Percentiles rank a stretch among this genome's conserved stretches.
These are phyloP conservation scores for Eurystomus gularis DNA, from an alignment of 2,113 vertebrate species.

Conservation along the genomic window DNA sequence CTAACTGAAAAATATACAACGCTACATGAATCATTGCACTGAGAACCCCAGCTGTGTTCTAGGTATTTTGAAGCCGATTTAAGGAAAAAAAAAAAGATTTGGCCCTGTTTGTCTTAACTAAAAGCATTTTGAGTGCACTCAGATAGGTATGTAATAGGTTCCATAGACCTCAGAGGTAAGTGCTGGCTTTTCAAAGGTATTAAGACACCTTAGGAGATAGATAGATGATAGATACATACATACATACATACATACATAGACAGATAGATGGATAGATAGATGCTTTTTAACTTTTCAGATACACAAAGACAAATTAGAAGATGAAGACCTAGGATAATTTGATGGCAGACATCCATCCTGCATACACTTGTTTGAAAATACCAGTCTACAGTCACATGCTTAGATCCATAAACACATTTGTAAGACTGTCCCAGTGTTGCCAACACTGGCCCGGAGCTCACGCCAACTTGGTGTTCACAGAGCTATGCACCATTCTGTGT, in stretches of 20 bases:
- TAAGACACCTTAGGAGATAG: neutral
- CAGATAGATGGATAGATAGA: neutral
- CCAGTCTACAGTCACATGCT: neutral
- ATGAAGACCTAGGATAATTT: neutral
- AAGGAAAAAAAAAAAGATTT: neutral
- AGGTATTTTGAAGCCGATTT: neutral
- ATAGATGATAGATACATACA: too few species aligned
- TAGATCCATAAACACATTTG: neutral
- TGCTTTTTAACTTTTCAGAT: neutral
- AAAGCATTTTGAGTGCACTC: neutral
- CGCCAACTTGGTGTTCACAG: neutral
- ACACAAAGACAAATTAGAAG: neutral
- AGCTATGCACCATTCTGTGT: neutral
- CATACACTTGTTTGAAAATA: neutral
- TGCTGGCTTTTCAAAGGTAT: neutral
- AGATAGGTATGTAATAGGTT: neutral
- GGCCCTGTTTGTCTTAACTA: neutral
- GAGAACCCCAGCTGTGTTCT: neutral
- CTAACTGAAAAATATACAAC: neutral
- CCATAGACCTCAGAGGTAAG: neutral
- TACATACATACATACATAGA: too few species aligned
- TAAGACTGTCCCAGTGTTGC: neutral
- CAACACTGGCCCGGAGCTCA: accelerated
- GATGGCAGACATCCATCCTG: neutral
- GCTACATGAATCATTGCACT: neutral